Base-by-base conservation (phyloP, 2,113 vertebrate species). In the Sciurus niger region DNA sequence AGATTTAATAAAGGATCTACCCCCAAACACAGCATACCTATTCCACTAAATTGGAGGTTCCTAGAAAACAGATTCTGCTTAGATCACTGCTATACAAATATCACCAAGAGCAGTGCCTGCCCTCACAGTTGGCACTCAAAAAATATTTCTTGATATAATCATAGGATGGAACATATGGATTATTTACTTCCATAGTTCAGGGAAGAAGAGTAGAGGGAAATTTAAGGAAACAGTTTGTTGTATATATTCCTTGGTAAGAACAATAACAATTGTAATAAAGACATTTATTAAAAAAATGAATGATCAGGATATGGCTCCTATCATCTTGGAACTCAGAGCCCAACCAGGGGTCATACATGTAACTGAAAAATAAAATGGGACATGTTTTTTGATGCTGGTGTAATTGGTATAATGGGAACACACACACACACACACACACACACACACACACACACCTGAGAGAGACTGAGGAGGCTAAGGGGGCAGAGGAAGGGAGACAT, bases 291-390 rank as follows among this genome's bases (percentile, higher is more conserved):
- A 40, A 48, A 68, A 30, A 14, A 68, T 43, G 4, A 74, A 82
- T 68, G 48, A 70, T n/a, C 7, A 90, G 18, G 14, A 77, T 20
- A 37, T 18, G 80, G 32, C 8, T 12, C 10, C n/a, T 92, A 24
- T 67, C 17, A 24, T 90, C 51, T 63, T 51, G 32, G 73, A 92
- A 82, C 20, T 28, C 58, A 83, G 8, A 79, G 43, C 2, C 0
- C 3, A 73, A 76, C 4, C 9, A 74, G 14, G 67, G 22, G 55
- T n/a, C 22, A 73, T 32, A 58, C 40, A 73, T 67, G 83, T 22
- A 95, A 63, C 18, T 84, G 8, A 74, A 94, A 58, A 93, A 92
- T 74, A 60, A 94, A 83, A 73, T 46, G 9, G 68, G 40, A 79
- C 16, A 80, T 22, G 22, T n/a, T 46, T n/a, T 89, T 67, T 43